Evolutionary conservation across 2,113 vertebrate genomes (phyloP), one percentile per base, ranked within the genome.

Genomic region (Capreolus pygargus): DNA sequence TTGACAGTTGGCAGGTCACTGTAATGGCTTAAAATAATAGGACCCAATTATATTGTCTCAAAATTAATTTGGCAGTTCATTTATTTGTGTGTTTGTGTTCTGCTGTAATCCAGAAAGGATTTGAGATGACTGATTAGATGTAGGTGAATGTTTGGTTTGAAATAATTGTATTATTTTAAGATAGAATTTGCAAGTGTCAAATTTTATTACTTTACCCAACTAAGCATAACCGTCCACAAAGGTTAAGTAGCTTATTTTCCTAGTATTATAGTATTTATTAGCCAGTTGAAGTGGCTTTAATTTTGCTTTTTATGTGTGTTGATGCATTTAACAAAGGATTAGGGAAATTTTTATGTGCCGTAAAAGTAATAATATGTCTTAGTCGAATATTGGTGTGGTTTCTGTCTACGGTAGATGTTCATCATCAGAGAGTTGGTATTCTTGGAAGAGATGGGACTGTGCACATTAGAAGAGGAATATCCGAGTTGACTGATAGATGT

Each of bases 141-240:
- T 36, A 30, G 57, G 19, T 91, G 8, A 88, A 70, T 83, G 6
- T 78, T 97, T 93, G n/a, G 54, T 60, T 70, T 95, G 89, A 89
- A 95, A 74, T 91, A n/a, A 30, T 94, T 45, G 67, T 91, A 2
- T 87, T 93, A 70, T 86, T 97, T 96, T 92, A 76, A 89, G 64
- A 58, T 84, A 19, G 13, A 64, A 64, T 96, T 92, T 7, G 55
- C 50, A 83, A 89, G 21, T 47, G 15, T 61, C 30, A 93, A 39
- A 50, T 90, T 96, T 97, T n/a, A 91, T 96, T 92, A 60, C 33
- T 94, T 87, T 89, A 74, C 1, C 55, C 2, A 93, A 19, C 36
- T 76, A 91, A 91, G 21, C 39, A 70, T 57, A 89, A 54, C 47
- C 7, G 78, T 58, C 85, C 50, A 79, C 14, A 74, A 85, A 96